Conservation (phyloP, 2,797 vertebrate genomes). For the Bovichtus variegatus region DNA sequence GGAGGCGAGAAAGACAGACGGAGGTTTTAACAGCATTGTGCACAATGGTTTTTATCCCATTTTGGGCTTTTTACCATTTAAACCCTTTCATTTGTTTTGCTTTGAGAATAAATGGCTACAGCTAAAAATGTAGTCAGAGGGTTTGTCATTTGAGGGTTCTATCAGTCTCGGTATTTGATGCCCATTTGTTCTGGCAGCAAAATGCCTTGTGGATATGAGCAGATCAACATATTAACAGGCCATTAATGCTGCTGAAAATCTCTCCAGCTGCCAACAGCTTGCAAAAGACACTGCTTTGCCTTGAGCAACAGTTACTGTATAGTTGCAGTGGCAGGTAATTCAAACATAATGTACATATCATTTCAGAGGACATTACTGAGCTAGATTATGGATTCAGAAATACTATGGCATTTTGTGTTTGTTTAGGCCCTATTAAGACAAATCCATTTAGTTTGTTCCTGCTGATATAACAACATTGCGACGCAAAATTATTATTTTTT, state of each 20-base stretch:
- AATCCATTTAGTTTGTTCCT: conserved; percentile 39
- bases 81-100: conserved; percentile 54
- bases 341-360: conserved; percentile 60
- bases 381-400: conserved; percentile 42
- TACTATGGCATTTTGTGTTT: conserved; percentile 40
- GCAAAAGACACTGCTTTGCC: conserved; percentile 66
- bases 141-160: conserved; percentile 76
- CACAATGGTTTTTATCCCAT: conserved; percentile 43
- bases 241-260: conserved; percentile 84
- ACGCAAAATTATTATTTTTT: conserved; percentile 28
- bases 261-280: conserved; percentile 77
- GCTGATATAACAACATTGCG: conserved; percentile 26
- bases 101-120: conserved; percentile 54
- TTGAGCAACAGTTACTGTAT: conserved; percentile 69
- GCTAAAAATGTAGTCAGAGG: conserved; percentile 48
- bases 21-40: conserved; percentile 20
- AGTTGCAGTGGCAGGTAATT: conserved; percentile 71
- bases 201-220: conserved; percentile 80
- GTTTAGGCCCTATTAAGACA: conserved; percentile 44
- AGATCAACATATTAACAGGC: conserved; percentile 83
- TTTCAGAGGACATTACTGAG: conserved; percentile 54
- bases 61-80: conserved; percentile 41
- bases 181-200: conserved; percentile 81
- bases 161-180: conserved; percentile 79
- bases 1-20: conserved; percentile 15